phyloP scores from a whole-genome alignment of 2,888 invertebrate genomes.

The Psylliodes chrysocephalus region DNA sequence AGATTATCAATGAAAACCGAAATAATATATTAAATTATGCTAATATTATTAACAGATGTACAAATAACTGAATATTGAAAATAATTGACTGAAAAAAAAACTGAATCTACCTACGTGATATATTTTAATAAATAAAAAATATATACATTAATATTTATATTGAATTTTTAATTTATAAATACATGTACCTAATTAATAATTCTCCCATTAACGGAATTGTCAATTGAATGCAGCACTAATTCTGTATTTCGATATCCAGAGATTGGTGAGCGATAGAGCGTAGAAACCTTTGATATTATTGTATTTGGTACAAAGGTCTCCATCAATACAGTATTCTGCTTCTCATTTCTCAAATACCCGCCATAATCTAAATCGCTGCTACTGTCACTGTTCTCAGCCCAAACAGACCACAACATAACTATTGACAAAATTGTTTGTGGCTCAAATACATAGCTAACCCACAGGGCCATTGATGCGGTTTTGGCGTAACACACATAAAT shows the following conservation, averaged over 20 bases:
- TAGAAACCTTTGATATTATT: slow-evolving; percentile 53
- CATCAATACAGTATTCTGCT: slow-evolving; percentile 10
- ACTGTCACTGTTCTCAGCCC: slow-evolving; percentile 25
- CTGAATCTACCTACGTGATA: no score
- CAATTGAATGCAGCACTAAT: slow-evolving; percentile 41
- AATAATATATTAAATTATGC: no score
- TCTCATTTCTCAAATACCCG: slow-evolving; percentile 37
- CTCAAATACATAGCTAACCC: slow-evolving; percentile 22
- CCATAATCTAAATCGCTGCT: slow-evolving; percentile 37
- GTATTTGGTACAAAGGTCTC: slow-evolving; percentile 31
- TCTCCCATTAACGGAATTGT: neutral
- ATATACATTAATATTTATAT: no score
- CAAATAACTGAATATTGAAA: no score
- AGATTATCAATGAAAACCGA: no score
- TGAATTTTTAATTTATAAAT: no score
- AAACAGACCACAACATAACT: slow-evolving; percentile 18
- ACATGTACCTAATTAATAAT: no score
- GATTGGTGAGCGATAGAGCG: slow-evolving; percentile 48
- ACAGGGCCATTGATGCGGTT: slow-evolving; percentile 16
- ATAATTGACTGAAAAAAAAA: no score
- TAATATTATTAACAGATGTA: no score
- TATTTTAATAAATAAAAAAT: no score
- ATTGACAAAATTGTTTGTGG: slow-evolving; percentile 24
- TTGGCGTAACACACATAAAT: no score
- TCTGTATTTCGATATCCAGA: slow-evolving; percentile 52